Conservation (phyloP, 2,113 vertebrate genomes). For the Onychostruthus taczanowskii region DNA sequence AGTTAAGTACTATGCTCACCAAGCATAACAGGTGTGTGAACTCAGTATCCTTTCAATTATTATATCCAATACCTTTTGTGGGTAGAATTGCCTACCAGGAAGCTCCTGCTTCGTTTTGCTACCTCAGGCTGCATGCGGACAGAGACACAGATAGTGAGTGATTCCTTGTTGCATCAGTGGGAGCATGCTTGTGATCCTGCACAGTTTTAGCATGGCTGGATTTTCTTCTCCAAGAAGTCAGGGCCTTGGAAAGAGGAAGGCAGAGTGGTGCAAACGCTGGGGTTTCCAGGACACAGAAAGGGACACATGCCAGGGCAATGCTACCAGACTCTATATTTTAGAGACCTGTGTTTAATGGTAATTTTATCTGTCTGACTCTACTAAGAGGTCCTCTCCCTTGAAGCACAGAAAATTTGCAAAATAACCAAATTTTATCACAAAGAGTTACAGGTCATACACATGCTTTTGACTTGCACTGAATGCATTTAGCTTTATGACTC, state of each 20-base stretch:
- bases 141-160: background rate
- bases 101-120: background rate
- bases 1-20: background rate
- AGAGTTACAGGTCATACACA: rapidly evolving
- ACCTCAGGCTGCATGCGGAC: background rate
- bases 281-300: background rate
- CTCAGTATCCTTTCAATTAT: background rate
- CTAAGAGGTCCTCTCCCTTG: background rate
- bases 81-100: background rate
- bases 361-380: background rate
- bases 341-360: background rate
- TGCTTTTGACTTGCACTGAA: background rate
- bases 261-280: background rate
- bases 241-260: background rate
- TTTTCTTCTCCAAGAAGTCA: background rate
- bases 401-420: background rate
- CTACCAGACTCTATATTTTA: background rate
- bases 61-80: background rate
- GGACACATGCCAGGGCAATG: background rate
- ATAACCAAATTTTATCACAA: background rate
- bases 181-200: background rate
- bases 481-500: background rate
- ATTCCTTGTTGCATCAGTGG: background rate
- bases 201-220: background rate
- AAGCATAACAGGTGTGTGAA: background rate